Conservation (phyloP, 2,888 invertebrate species). For the Athalia cordata region DNA sequence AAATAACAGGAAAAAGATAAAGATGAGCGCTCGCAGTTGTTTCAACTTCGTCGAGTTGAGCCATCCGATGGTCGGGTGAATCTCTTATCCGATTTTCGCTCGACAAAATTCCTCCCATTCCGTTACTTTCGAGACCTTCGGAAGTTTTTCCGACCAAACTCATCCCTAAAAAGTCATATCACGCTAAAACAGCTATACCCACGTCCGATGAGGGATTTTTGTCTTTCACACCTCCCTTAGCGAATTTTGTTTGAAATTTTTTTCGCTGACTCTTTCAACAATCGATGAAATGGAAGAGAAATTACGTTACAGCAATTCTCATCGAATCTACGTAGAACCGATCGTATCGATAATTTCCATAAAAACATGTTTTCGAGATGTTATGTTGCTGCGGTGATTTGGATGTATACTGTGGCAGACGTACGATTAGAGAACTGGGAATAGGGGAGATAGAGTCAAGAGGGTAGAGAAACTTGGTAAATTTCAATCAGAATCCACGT, state of each 20-base stretch:
- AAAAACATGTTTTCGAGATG: too few species aligned
- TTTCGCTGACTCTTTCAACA: too few species aligned
- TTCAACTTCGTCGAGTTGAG: slow-evolving; percentile 8
- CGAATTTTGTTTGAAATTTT: too few species aligned
- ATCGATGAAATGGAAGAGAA: too few species aligned
- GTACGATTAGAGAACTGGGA: slow-evolving; percentile 49
- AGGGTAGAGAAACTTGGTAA: slow-evolving; percentile 36
- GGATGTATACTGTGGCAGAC: neutral
- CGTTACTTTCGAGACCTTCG: neutral
- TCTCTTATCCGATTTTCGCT: slow-evolving; percentile 15
- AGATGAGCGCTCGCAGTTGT: slow-evolving; percentile 1
- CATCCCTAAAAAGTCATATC: neutral
- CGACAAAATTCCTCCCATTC: slow-evolving; percentile 8
- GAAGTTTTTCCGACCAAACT: slow-evolving; percentile 2
- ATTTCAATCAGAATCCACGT: slow-evolving; percentile 51
- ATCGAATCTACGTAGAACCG: too few species aligned
- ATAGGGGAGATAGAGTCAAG: slow-evolving; percentile 48
- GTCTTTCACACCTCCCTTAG: too few species aligned
- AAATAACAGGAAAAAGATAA: neutral
- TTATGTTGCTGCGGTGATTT: slow-evolving; percentile 5
- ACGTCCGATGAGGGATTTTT: too few species aligned
- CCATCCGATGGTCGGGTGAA: neutral
- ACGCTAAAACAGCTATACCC: too few species aligned
- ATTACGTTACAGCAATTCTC: too few species aligned
- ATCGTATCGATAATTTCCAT: too few species aligned